Base-by-base conservation (phyloP, 2,888 invertebrate genomes). In the Calliopum simillimum region DNA sequence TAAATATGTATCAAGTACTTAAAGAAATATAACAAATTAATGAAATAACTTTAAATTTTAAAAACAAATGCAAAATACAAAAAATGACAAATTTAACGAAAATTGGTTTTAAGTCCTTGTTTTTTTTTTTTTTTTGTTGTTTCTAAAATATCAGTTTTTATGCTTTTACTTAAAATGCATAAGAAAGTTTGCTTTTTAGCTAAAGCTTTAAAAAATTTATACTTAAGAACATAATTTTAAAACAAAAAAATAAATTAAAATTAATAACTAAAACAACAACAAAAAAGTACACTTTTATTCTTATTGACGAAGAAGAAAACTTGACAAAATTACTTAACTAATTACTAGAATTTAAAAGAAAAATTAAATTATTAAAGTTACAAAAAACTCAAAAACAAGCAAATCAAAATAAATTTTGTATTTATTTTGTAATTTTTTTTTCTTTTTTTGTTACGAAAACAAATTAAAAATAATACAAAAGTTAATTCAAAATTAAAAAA, bases 271-370 rank as follows among this genome's bases (percentile, higher is more conserved):
- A 73, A 77, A 80, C 81, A 83, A 82, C 78, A 82, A 82, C 82
- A 80, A 76, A 82, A 83, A 78, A 83, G 79, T 79, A 80, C 79
- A 82, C 78, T 79, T 74, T 75, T 67, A 4, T 8, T 58, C 46
- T 58, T 61, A 21, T 19, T 12, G 46, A 46, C 59, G 59, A 16
- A 33, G 65, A 41, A 65, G n/a, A 51, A 8, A 65, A 65, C 44
- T 44, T n/a, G 19, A 21, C 21, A 43, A 46, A 65, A 63, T 55
- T 71, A 61, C 63, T 71, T 61, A 65, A 74, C 61, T 68, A 53
- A 74, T 74, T 72, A 65, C 65, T 47, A 70, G 58, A 59, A 71
- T 51, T 41, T 70, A 71, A 68, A 59, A 53, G 58, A 71, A 70
- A 71, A 47, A 65, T 55, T 8, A 1, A 21, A 71, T 71, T 46